A percentile compares a stretch with the other conserved stretches of the same genome.
Evolutionary conservation across 1,140 invertebrate species (phyloP).

Genomic region (Meteorus sp.): DNA sequence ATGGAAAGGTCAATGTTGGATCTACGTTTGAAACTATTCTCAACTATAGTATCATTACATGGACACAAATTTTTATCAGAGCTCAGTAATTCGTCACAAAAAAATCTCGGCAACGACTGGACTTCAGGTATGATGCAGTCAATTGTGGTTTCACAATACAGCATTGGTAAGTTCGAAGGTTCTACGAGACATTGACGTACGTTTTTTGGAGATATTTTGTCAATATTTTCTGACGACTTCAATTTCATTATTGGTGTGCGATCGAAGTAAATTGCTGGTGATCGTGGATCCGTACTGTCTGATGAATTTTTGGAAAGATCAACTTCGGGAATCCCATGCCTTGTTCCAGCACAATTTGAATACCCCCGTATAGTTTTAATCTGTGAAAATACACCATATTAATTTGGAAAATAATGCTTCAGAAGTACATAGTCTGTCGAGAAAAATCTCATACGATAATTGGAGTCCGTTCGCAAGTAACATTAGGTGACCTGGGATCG

Average conservation of each 20-base stretch:
- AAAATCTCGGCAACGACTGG: conserved; percentile 35
- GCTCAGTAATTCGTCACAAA: conserved; percentile 8
- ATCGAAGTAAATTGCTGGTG: conserved; percentile 46
- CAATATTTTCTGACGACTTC: conserved; percentile 34
- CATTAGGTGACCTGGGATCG: conserved; percentile 35
- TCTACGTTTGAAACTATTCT: neutral
- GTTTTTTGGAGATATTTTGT: conserved; percentile 24
- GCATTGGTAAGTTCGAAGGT: conserved; percentile 26
- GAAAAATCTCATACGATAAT: conserved; percentile 35
- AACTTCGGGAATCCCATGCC: conserved; percentile 30
- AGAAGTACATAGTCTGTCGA: conserved; percentile 3
- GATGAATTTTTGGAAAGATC: conserved; percentile 7
- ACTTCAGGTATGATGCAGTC: conserved; percentile 38
- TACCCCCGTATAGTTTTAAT: conserved; percentile 13
- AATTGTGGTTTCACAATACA: conserved; percentile 37
- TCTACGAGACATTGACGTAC: conserved; percentile 17
- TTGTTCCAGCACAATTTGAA: conserved; percentile 15
- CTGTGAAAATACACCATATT: conserved; percentile 10
- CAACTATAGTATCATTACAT: conserved; percentile 8
- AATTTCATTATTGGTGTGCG: conserved; percentile 48
- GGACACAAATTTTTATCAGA: conserved; percentile 16
- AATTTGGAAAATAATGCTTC: conserved; percentile 4
- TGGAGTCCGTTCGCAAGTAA: conserved; percentile 36
- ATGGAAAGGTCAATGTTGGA: conserved; percentile 6
- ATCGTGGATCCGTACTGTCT: conserved; percentile 45